phyloP scores from a whole-genome alignment of 2,888 invertebrate genomes.

The Ellobium chinense region DNA sequence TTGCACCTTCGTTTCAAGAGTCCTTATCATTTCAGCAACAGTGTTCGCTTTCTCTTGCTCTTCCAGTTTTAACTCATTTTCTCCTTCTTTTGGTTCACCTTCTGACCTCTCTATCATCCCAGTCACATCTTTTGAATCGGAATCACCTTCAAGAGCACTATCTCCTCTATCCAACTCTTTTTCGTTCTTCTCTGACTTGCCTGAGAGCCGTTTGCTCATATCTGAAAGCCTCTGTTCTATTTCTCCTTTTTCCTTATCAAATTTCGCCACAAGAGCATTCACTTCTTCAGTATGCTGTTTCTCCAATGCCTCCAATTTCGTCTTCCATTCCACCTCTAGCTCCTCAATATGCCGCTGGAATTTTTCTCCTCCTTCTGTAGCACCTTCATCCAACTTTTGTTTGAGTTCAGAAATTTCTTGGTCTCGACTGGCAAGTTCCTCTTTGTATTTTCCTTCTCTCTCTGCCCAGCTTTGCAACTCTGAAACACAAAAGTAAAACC shows the following conservation, averaged over 20 bases:
- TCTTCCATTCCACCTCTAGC: slow-evolving; percentile 46
- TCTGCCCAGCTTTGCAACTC: not conserved
- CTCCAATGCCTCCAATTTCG: slow-evolving; percentile 12
- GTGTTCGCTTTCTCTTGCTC: slow-evolving; percentile 6
- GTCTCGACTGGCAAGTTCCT: not conserved
- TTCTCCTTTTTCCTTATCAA: slow-evolving; percentile 1
- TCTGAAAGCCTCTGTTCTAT: not conserved
- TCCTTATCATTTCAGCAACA: not conserved
- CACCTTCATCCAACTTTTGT: not conserved
- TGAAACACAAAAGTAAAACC: not conserved
- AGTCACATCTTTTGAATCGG: not conserved
- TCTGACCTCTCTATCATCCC: not conserved
- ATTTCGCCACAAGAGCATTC: not conserved
- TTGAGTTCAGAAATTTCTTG: not conserved
- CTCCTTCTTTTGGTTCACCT: not conserved
- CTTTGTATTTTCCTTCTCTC: slow-evolving; percentile 23
- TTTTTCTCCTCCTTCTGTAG: not conserved
- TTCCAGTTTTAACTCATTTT: not conserved
- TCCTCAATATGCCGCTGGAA: not conserved
- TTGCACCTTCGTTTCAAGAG: slow-evolving; percentile 12
- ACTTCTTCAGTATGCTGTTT: slow-evolving; percentile 11
- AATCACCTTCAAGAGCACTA: not conserved
- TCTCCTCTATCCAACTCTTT: not conserved
- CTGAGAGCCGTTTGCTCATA: not conserved
- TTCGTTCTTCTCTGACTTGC: not conserved